Evolutionary conservation across 1,140 invertebrate genomes (phyloP), one percentile per base, ranked within the genome.

Genomic region (Drosophila leontia): DNA sequence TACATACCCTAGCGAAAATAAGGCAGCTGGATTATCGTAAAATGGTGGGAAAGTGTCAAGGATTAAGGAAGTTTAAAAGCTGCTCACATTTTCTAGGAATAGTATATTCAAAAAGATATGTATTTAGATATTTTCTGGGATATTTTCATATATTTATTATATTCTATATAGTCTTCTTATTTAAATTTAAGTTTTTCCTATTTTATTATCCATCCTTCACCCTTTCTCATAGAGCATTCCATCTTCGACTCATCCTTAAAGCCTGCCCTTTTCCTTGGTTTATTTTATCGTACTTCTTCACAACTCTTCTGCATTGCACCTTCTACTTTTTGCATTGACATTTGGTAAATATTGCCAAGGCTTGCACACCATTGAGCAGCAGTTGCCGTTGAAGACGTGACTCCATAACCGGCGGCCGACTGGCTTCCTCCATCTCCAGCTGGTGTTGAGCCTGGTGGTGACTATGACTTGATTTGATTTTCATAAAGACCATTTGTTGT

Each of bases 401-500:
- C 70, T 80, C 62, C 60, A 74, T 82, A 62, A 59, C 77, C 61
- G 53, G 34, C 58, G 58, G 57, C 61, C 60, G 11, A 6, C 45
- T 26, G 17, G 42, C 42, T 59, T 29, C 47, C 48, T 50, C 8
- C 9, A 2, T 3, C 44, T 47, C 34, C 37, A 58, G 29, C 62
- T 78, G 75, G 48, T 81, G 72, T 29, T 53, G 60, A n/a, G 17
- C 13, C 65, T 78, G 64, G 56, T 78, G 64, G 56, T 80, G 80
- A 60, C 78, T 86, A 87, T 87, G 83, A 88, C 85, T 88, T 88
- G 85, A 88, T 88, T 88, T 88, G 85, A 88, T 90, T 87, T 90
- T 78, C 80, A 84, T 88, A 84, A 80, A 65, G 74, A 78, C 60
- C 64, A 50, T 68, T 67, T 65, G 44, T 56, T 59, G 50, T 59